Evolutionary conservation across 2,888 invertebrate genomes (phyloP), one percentile per base, ranked within the genome.

Genomic region (Incurvaria masculella): DNA sequence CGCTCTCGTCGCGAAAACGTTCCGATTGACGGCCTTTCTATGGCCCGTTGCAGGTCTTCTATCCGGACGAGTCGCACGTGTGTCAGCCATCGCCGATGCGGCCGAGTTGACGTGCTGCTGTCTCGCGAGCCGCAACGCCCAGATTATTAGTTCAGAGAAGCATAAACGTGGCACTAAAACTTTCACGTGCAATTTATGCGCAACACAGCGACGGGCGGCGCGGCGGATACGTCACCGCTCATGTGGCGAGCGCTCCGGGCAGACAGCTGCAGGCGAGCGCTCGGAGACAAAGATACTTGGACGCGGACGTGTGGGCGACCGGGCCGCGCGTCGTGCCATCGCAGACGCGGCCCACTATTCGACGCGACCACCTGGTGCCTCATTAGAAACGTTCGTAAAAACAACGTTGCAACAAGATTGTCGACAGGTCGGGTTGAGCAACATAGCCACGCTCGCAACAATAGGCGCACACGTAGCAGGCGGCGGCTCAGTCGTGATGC

Each of bases 141-240:
- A 61, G 62, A 72, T 72, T 74, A 73, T 69, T 62, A 61, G 62
- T 74, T 74, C 72, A 65, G 62, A 66, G 73, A 74, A 72, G 68
- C 65, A 63, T 70, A 67, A 68, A 72, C 69, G 69, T 68, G 72
- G 61, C 73, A 75, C 70, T 76, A 75, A 76, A 76, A 76, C 75
- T 78, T 76, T 78, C 76, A 74, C 75, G 71, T 70, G 61, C 73
- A 65, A 74, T 75, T 74, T 75, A 75, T 73, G 68, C 61, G 63
- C 8, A 33, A 33, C 33, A 33, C 33, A 8, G 11, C 33, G 33
- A 3, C 23, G 4, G 11, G 33, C 33, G 33, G 33, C 33, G 33
- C 33, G 33, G 14, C 33, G 14, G 23, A 33, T 11, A 33, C 33
- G 33, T 33, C 33, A 33, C 33, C 3, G 33, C 33, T 14, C n/a